A percentile compares a stretch with the other conserved stretches of the same genome.
Conservation (phyloP, 2,888 invertebrate species). For the Drosophila lutescens region DNA sequence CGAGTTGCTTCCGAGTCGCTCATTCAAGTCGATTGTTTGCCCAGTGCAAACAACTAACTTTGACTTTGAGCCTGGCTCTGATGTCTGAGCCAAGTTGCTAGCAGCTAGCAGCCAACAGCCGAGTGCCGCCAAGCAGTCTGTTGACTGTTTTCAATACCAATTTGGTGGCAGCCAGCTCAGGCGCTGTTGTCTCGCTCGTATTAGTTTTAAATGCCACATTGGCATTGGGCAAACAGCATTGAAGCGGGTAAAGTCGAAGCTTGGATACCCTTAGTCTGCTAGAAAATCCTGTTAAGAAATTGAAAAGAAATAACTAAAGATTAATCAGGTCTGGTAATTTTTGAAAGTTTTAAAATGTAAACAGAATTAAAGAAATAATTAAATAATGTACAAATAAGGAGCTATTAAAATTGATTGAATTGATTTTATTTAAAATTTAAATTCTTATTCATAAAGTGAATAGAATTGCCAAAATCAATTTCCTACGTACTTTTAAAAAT, state of each 20-base stretch:
- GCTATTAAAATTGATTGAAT: no score
- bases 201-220: slow-evolving; percentile 78
- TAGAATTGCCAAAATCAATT: no score
- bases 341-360: neutral
- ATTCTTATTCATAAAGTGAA: no score
- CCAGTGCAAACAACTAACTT: slow-evolving; percentile 50
- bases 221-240: slow-evolving; percentile 72
- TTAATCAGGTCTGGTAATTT: no score
- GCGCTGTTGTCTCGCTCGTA: slow-evolving; percentile 53
- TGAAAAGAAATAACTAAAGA: neutral
- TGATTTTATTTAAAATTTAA: no score
- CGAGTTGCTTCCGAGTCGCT: slow-evolving; percentile 53
- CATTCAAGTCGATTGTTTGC: slow-evolving; percentile 59
- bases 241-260: slow-evolving; percentile 35
- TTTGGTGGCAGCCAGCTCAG: slow-evolving; percentile 65
- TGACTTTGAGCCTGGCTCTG: slow-evolving; percentile 35
- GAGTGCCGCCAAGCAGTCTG: slow-evolving; percentile 62
- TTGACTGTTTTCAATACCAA: slow-evolving; percentile 70
- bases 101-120: slow-evolving; percentile 23
- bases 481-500: no score
- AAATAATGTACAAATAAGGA: neutral
- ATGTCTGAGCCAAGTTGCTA: slow-evolving; percentile 24
- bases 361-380: neutral
- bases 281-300: neutral
- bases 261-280: slow-evolving; percentile 19